Evolutionary conservation across 1,140 invertebrate genomes (phyloP), one percentile per base, ranked within the genome.

Genomic region (Helicoverpa armigera): DNA sequence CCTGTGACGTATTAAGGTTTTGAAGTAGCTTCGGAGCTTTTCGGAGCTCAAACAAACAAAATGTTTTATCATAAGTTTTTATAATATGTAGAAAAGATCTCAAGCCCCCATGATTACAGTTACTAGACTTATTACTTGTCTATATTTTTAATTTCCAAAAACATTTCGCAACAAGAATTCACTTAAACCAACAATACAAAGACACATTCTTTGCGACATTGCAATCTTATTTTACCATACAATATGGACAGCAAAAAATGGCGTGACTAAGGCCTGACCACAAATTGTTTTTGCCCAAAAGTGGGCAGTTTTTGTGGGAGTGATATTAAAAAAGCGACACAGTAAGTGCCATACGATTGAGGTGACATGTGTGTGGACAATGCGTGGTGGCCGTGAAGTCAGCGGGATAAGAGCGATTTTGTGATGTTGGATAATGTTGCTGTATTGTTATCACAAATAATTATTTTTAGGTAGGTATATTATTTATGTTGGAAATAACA

Each of bases 281-380:
- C 88, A 87, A 87, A 91, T 89, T 88, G 87, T 90, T 92, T 91
- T 88, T 88, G 87, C 61, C 72, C 82, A 79, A 80, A 82, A 85
- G 58, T 82, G 85, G 86, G 60, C 83, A 75, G 83, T 88, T 89
- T 87, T 88, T 89, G 84, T 80, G 82, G 72, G 83, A 83, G 65
- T 67, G 83, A 87, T 91, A 93, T 93, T 92, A 93, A 93, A 93
- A 93, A 93, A 87, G 83, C 85, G 81, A 83, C 86, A 43, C 43
- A 82, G 79, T 92, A 92, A 93, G 88, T 90, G 85, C 83, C 82
- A 92, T 92, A 88, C 87, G 84, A 93, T 93, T 70, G 51, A 82
- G 82, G 88, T 86, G 85, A 89, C 90, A 89, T 86, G 85, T 88
- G 88, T 83, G 82, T 83, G 86, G 85, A 87, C 87, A 86, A 61